Evolutionary conservation across 2,113 vertebrate species (phyloP).

Genomic region (Rhodinocichla rosea): DNA sequence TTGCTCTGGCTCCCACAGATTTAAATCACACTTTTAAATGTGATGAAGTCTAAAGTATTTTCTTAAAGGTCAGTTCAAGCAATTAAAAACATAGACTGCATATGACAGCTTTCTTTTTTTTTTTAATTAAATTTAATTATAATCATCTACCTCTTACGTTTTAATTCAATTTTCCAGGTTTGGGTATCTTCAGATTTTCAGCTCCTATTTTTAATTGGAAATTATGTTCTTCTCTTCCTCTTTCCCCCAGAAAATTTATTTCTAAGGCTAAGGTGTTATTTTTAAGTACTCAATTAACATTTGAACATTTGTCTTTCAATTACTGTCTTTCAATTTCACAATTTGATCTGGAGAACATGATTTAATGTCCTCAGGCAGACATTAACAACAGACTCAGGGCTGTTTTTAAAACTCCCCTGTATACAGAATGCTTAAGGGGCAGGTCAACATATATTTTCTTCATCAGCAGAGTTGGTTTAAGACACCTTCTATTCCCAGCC

Average conservation of each 20-base stretch:
- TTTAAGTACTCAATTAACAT: not conserved
- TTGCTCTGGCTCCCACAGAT: not conserved
- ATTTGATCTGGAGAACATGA: not conserved
- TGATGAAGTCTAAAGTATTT: not conserved
- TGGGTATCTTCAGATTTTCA: not conserved
- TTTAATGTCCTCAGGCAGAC: not conserved
- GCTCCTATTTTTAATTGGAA: not conserved
- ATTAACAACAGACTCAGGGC: not conserved
- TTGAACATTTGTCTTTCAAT: not conserved
- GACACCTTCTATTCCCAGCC: not conserved
- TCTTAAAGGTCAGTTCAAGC: not conserved
- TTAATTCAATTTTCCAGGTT: not conserved
- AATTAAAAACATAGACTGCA: not conserved
- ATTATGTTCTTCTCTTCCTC: not conserved
- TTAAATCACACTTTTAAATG: not conserved
- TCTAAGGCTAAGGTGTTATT: not conserved
- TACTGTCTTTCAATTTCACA: not conserved
- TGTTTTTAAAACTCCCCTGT: rapidly evolving
- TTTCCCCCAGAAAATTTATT: not conserved
- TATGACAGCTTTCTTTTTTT: not conserved
- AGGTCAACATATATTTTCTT: not conserved
- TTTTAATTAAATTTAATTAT: not conserved
- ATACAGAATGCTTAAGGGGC: not conserved
- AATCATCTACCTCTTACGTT: not conserved
- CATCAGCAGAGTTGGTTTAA: not conserved